Base-by-base conservation (phyloP, 2,888 invertebrate genomes). In the Hydropsyche betteni region DNA sequence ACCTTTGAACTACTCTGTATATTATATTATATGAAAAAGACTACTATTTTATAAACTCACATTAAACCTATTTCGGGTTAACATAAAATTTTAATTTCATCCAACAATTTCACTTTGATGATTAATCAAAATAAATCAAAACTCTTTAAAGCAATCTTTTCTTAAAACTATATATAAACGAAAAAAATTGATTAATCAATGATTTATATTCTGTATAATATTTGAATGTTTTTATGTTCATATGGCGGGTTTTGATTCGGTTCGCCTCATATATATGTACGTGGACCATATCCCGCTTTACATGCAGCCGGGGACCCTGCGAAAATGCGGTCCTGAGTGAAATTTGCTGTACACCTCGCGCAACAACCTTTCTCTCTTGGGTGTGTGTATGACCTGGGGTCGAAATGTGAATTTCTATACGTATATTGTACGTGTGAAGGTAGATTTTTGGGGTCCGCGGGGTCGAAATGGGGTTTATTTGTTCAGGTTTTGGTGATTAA, bases 281-380 rank as follows among this genome's bases (percentile, higher is more conserved):
- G 44, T 64, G 61, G 33, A 61, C 33, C 24, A 33, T 8, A 33
- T 16, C 24, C n/a, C 68, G 44, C 69, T 69, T 69, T 69, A 69
- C 69, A 69, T 69, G 69, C 69, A 69, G 36, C 51, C 50, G 24
- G 50, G 69, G 51, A 51, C 69, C 61, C 61, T 50, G 38, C 64
- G 58, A 44, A 58, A 72, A 72, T 72, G 72, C 38, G 55, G 72
- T 44, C 75, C 55, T 77, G 78, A 78, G 78, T 78, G 78, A 77
- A 77, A 76, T 75, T 77, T 75, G 76, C 75, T 78, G 78, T 78
- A 78, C 72, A 72, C 72, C 72, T 72, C 38, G 33, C 36, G 12
- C 58, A 55, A 72, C 58, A 70, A 70, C 58, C 72, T 38, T 58
- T 55, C 72, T 72, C 72, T 44, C 6, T 8, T 10, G 72, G 72